Evolutionary conservation across 1,140 invertebrate genomes (phyloP).

Genomic region (Megalonaias nervosa): DNA sequence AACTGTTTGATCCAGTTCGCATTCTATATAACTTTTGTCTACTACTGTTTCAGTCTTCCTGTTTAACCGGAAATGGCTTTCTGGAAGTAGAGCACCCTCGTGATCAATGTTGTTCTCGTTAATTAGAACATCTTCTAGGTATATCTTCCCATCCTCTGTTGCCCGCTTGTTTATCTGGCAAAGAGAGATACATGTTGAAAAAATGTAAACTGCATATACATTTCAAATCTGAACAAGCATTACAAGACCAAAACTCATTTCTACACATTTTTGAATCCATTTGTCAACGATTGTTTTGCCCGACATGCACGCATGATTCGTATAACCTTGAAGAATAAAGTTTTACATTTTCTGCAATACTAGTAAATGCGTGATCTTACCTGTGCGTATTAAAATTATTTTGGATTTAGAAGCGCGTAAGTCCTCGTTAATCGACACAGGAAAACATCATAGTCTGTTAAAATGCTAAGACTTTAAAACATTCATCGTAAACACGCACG

Average conservation of each 20-base stretch:
- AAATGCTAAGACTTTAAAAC: too few species aligned
- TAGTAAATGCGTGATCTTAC: too few species aligned
- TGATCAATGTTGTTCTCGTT: slow-evolving; percentile 26
- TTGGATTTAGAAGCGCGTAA: too few species aligned
- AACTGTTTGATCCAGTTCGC: slow-evolving; percentile 51
- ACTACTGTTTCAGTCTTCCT: slow-evolving; percentile 13
- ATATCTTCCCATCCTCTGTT: slow-evolving; percentile 5
- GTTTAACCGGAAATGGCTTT: slow-evolving; percentile 33
- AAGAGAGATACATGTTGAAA: too few species aligned
- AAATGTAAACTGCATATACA: too few species aligned
- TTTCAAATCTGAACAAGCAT: too few species aligned
- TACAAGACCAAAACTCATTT: not conserved
- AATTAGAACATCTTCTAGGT: slow-evolving; percentile 34
- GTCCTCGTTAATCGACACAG: too few species aligned
- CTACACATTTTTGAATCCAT: not conserved
- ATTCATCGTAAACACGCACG: too few species aligned
- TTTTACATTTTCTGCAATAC: too few species aligned
- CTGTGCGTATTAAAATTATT: too few species aligned
- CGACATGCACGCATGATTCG: not conserved
- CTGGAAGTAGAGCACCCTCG: slow-evolving; percentile 37
- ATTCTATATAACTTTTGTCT: slow-evolving; percentile 48
- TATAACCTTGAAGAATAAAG: too few species aligned
- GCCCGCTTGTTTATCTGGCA: slow-evolving; percentile 35
- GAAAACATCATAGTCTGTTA: too few species aligned
- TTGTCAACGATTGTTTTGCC: not conserved